A percentile compares a stretch with the other conserved stretches of the same genome.
Conservation (phyloP, 2,797 vertebrate species). For the Danio jaintianensis region DNA sequence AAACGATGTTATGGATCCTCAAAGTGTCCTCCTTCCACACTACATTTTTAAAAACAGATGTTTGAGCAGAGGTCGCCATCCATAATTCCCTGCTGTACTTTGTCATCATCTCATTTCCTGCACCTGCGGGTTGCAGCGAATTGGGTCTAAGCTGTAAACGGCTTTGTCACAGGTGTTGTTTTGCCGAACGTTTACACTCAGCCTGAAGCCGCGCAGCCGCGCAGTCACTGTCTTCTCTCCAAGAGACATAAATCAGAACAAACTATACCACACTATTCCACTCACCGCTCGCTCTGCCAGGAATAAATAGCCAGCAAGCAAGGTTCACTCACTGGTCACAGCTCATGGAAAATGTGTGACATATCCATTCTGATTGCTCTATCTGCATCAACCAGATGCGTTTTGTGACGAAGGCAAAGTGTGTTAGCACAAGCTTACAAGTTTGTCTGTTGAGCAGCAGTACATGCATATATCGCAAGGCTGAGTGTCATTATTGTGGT, state of each 20-base stretch:
- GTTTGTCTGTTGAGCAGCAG: not conserved
- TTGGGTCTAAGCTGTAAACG: conserved; percentile 42
- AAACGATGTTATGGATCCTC: conserved; percentile 15
- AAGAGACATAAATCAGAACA: conserved; percentile 51
- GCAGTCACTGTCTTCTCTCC: conserved; percentile 24
- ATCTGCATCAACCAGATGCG: conserved; percentile 54
- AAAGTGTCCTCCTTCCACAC: conserved; percentile 9
- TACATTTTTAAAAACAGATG: conserved; percentile 22
- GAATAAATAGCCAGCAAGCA: conserved; percentile 52
- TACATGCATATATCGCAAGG: conserved; percentile 32
- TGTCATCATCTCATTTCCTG: conserved; percentile 55
- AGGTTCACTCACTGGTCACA: conserved; percentile 46
- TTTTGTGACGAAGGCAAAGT: conserved; percentile 48
- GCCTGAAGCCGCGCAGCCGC: conserved; percentile 40
- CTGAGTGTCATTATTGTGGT: conserved; percentile 16
- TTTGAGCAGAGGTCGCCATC: conserved; percentile 36
- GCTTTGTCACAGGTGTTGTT: conserved; percentile 59
- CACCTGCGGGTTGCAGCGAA: conserved; percentile 44
- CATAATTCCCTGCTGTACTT: conserved; percentile 43
- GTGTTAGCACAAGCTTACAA: conserved; percentile 34
- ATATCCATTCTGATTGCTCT: conserved; percentile 49
- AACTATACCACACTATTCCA: conserved; percentile 40
- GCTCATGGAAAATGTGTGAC: conserved; percentile 36
- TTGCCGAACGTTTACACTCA: conserved; percentile 46
- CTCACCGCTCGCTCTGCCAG: conserved; percentile 34